Percentiles rank a stretch among this genome's conserved stretches.
These are phyloP conservation scores for Athalia rosae DNA, from an alignment of 2,888 invertebrate species.

Conservation along the genomic window DNA sequence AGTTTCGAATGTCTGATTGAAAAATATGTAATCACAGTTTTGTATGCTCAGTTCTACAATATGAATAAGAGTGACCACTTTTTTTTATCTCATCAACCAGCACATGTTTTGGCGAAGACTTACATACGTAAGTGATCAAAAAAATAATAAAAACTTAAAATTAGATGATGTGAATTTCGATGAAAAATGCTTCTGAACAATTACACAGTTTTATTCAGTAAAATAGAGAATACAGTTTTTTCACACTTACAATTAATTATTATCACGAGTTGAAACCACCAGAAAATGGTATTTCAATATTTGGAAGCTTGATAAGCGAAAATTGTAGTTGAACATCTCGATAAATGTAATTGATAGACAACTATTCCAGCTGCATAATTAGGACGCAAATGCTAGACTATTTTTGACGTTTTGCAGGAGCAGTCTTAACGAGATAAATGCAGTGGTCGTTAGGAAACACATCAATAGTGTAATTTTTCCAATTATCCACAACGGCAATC, in stretches of 20 bases:
- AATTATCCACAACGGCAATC: not conserved
- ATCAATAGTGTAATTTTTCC: too few relatives aligned
- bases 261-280: constrained; percentile 24
- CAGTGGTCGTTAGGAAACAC: too few relatives aligned
- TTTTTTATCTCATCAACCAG: constrained; percentile 22
- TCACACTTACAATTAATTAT: constrained; percentile 23
- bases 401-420: not conserved
- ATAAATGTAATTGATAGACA: not conserved
- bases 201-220: constrained; percentile 16
- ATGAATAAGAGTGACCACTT: not conserved
- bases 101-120: constrained; percentile 25
- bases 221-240: constrained; percentile 36
- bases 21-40: constrained; percentile 13
- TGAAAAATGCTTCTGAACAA: constrained; percentile 23
- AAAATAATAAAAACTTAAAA: constrained; percentile 25
- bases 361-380: constrained; percentile 1
- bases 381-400: not conserved
- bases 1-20: constrained; percentile 17
- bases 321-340: constrained; percentile 21
- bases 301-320: constrained; percentile 37
- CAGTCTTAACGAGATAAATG: too few relatives aligned
- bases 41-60: not conserved
- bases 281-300: constrained; percentile 38
- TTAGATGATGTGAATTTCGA: constrained; percentile 28
- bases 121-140: constrained; percentile 19